Percentiles rank a stretch among this genome's conserved stretches.
Conservation (phyloP, 2,113 vertebrate species). For the Danionella cerebrum region DNA sequence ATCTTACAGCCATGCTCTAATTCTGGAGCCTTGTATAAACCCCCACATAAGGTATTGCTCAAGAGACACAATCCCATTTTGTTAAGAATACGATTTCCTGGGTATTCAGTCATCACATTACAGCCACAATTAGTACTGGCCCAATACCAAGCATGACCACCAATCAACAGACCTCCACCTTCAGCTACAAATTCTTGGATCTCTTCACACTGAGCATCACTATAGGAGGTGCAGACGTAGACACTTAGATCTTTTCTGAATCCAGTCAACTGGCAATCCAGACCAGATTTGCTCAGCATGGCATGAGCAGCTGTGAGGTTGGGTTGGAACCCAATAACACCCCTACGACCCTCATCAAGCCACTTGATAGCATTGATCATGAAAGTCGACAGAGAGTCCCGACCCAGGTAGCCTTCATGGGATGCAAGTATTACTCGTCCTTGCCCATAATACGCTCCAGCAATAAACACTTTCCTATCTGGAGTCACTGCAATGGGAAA, state of each 20-base stretch:
- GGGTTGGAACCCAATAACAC: constrained; percentile 40
- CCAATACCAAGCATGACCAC: constrained; percentile 77
- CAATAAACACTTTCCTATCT: constrained; percentile 49
- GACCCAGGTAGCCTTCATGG: constrained; percentile 55
- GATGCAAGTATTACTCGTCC: constrained; percentile 58
- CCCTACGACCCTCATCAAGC: constrained; percentile 56
- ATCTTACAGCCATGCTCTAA: constrained; percentile 43
- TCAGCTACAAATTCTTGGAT: constrained; percentile 68
- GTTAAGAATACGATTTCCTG: constrained; percentile 78
- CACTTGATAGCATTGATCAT: constrained; percentile 60
- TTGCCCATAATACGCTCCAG: constrained; percentile 64
- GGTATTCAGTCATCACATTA: constrained; percentile 57
- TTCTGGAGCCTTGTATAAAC: constrained; percentile 39
- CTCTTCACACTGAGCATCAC: constrained; percentile 32
- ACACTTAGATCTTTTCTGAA: constrained; percentile 4
- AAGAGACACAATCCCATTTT: constrained; percentile 76
- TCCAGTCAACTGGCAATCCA: neutral
- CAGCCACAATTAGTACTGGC: constrained; percentile 44
- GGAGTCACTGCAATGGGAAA: constrained; percentile 58
- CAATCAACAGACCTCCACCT: constrained; percentile 73
- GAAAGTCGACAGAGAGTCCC: constrained; percentile 47
- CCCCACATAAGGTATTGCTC: constrained; percentile 39
- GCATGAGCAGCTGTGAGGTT: neutral
- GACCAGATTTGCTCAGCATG: neutral
- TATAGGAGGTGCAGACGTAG: constrained; percentile 36